Evolutionary conservation across 2,797 vertebrate species (phyloP).

Genomic region (Loris lydekkerianus): DNA sequence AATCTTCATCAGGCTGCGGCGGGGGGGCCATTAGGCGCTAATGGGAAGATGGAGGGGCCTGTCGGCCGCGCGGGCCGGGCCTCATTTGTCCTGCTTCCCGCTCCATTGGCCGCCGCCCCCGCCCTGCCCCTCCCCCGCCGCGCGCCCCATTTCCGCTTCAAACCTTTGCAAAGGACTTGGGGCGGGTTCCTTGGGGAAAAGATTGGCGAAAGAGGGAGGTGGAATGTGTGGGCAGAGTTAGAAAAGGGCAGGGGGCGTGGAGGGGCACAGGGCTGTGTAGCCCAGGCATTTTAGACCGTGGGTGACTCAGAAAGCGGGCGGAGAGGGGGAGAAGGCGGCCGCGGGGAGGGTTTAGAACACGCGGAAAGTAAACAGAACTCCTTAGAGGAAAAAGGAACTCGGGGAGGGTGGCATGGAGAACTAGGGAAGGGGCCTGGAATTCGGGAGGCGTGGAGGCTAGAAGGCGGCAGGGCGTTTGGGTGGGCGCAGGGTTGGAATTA

Average conservation of each 20-base stretch:
- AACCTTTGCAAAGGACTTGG: not conserved
- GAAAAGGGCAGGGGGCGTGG: conserved; percentile 76
- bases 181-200: not conserved
- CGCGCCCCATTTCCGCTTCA: conserved; percentile 87
- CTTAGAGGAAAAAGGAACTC: conserved; percentile 83
- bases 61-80: conserved; percentile 97
- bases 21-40: conserved; percentile 98
- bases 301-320: conserved; percentile 70
- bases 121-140: conserved; percentile 77
- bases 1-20: conserved; percentile 99
- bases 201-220: not conserved
- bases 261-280: conserved; percentile 88
- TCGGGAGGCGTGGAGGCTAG: not conserved
- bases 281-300: conserved; percentile 66
- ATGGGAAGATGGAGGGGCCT: conserved; percentile 99
- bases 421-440: not conserved
- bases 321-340: conserved; percentile 85
- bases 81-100: conserved; percentile 99
- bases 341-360: not conserved
- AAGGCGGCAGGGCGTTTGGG: not conserved
- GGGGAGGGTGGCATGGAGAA: conserved; percentile 60
- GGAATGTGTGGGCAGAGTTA: not conserved
- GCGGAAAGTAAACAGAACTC: conserved; percentile 53
- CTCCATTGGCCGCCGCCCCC: conserved; percentile 94
- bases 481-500: not conserved